Percentiles rank a stretch among this genome's conserved stretches.
These are phyloP conservation scores for Alloscopus bannaensis DNA, from an alignment of 2,888 invertebrate genomes.

Conservation along the genomic window DNA sequence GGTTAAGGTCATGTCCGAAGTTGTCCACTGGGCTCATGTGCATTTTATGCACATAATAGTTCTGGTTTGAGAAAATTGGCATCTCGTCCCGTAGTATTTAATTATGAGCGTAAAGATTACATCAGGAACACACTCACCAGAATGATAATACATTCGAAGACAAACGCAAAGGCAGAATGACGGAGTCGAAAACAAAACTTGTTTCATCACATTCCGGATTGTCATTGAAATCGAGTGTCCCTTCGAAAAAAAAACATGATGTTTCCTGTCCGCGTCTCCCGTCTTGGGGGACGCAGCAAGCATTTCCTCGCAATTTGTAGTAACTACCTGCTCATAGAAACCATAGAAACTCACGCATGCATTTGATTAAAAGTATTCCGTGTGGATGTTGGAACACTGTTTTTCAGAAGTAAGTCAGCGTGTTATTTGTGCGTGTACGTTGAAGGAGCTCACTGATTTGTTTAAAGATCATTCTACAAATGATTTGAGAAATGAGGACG, in stretches of 20 bases:
- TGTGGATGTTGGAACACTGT: too few species aligned
- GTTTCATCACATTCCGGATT: constrained; percentile 53
- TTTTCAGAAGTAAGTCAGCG: too few species aligned
- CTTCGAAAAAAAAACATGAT: constrained; percentile 22
- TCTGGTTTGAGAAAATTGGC: constrained; percentile 58
- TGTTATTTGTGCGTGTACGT: constrained; percentile 6
- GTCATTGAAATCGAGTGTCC: constrained; percentile 42
- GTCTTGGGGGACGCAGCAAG: too few species aligned
- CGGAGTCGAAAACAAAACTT: too few species aligned
- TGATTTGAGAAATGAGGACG: constrained; percentile 46
- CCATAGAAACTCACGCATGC: background rate
- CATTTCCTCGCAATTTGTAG: constrained; percentile 3
- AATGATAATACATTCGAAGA: too few species aligned
- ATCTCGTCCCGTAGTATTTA: constrained; percentile 50
- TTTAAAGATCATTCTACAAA: constrained; percentile 51
- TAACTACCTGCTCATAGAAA: background rate
- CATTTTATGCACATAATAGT: constrained; percentile 41
- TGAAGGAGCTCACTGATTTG: constrained; percentile 43
- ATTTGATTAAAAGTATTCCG: too few species aligned
- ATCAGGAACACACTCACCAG: constrained; percentile 12
- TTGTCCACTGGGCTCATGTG: too few species aligned
- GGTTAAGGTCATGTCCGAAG: constrained; percentile 55
- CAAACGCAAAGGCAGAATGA: too few species aligned
- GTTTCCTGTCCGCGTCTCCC: constrained; percentile 60
- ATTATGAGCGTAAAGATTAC: constrained; percentile 56